Base-by-base conservation (phyloP, 2,888 invertebrate species). In the Steinernema carpocapsae region DNA sequence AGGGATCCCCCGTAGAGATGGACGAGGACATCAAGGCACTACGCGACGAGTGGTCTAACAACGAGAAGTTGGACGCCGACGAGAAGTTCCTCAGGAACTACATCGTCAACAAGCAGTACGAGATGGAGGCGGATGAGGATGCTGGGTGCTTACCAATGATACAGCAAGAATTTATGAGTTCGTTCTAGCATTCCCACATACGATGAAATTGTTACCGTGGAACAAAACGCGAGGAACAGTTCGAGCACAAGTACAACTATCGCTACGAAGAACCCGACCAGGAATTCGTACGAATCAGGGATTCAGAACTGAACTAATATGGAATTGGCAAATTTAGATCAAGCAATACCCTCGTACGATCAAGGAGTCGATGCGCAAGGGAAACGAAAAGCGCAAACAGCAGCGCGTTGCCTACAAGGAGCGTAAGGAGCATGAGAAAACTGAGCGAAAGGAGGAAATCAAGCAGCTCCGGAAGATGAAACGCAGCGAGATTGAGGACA, bases 191-290 rank as follows among this genome's bases (percentile, higher is more conserved):
- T 88, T 75, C 89, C 89, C 0, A 87, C 88, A 0, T 89, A 92
- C 86, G 92, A 92, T 78, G 92, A 92, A 88, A 91, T 92, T 79
- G 89, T 92, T 6, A 91, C 91, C 76, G 90, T 91, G 0, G 92
- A 92, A 0, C 93, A 93, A 74, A 95, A 95, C 91, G 92, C 86
- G 94, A 94, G 88, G 94, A 93, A 79, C 92, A 93, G 88, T 97
- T 95, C 89, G 97, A 97, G 87, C 91, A 93, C 64, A 95, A 96
- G 80, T 97, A 93, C 88, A 97, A 97, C 90, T 96, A 95, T 88
- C 91, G 97, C 78, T 97, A 93, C 88, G 96, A 99, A 88, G 96
- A 97, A 88, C 97, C 95, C 0, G 96, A 97, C 88, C 91, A 92
- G 70, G 94, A 95, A 82, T 95, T 89, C 86, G 89, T 89, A 79